These are phyloP conservation scores for Brachionus calyciflorus DNA, from an alignment of 1,140 invertebrate genomes.

Conservation along the genomic window DNA sequence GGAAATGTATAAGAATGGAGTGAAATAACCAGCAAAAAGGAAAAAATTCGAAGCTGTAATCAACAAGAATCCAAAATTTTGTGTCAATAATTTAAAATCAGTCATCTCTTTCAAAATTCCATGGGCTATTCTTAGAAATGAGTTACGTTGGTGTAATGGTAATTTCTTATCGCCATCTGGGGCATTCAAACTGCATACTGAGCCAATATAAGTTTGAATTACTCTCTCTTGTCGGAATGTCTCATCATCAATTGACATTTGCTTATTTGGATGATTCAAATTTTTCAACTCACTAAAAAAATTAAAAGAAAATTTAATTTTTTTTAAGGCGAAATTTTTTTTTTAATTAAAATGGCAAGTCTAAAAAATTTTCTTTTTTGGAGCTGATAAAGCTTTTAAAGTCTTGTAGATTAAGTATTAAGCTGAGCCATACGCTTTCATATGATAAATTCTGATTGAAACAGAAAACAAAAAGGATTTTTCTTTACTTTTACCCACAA, in stretches of 20 bases:
- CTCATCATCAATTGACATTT: conserved; percentile 16
- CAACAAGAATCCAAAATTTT: conserved; percentile 80
- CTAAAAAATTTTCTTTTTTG: too few relatives aligned
- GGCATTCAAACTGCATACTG: conserved; percentile 21
- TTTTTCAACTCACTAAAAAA: not conserved
- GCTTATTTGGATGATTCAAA: not conserved
- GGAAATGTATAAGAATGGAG: conserved; percentile 78
- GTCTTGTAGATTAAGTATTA: too few relatives aligned
- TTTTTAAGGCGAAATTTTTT: too few relatives aligned
- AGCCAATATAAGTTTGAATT: conserved; percentile 10
- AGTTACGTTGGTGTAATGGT: conserved; percentile 36
- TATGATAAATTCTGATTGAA: too few relatives aligned
- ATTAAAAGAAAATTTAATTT: too few relatives aligned
- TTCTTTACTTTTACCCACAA: too few relatives aligned
- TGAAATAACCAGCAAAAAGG: conserved; percentile 91
- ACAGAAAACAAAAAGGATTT: too few relatives aligned
- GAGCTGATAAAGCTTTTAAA: not conserved
- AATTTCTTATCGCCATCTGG: not conserved
- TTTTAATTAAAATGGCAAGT: too few relatives aligned
- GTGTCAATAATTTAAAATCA: conserved; percentile 72
- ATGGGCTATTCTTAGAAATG: conserved; percentile 2
- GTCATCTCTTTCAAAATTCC: conserved; percentile 72
- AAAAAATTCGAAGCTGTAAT: conserved; percentile 90
- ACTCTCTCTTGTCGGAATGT: not conserved
- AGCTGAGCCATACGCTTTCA: too few relatives aligned